Evolutionary conservation across 2,888 invertebrate species (phyloP).

Genomic region (Bembecia ichneumoniformis): DNA sequence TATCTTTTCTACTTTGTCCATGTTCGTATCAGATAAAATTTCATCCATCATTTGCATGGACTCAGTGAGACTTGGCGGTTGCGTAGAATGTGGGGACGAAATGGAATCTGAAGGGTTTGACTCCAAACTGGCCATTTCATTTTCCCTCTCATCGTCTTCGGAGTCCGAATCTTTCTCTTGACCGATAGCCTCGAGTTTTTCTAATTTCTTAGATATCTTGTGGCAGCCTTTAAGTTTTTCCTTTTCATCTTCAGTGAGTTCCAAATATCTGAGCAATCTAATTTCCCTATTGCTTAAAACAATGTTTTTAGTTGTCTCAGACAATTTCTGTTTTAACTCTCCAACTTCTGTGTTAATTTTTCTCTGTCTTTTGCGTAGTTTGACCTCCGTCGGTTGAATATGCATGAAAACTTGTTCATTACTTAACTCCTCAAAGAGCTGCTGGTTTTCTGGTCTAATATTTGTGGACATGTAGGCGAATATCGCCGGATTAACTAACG

Average conservation of each 20-base stretch:
- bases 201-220: constrained; percentile 92
- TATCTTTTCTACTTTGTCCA: constrained; percentile 88
- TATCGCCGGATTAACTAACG: constrained; percentile 88
- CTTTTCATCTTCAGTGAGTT: constrained; percentile 92
- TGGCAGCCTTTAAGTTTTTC: constrained; percentile 91
- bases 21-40: constrained; percentile 83
- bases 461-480: constrained; percentile 78
- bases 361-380: constrained; percentile 88
- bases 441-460: constrained; percentile 79
- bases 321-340: constrained; percentile 86
- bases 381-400: constrained; percentile 88
- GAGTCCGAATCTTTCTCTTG: constrained; percentile 85
- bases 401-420: constrained; percentile 90
- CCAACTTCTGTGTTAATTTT: constrained; percentile 92
- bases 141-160: constrained; percentile 79
- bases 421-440: constrained; percentile 85
- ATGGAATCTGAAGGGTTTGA: constrained; percentile 84
- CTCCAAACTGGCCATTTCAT: constrained; percentile 86
- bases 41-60: constrained; percentile 93
- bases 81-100: constrained; percentile 82
- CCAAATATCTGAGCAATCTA: constrained; percentile 87
- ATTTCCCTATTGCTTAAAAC: constrained; percentile 94
- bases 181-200: constrained; percentile 86
- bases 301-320: constrained; percentile 86
- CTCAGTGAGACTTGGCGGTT: constrained; percentile 87